Evolutionary conservation across 2,888 invertebrate species (phyloP).

Genomic region (Meloe dianella): DNA sequence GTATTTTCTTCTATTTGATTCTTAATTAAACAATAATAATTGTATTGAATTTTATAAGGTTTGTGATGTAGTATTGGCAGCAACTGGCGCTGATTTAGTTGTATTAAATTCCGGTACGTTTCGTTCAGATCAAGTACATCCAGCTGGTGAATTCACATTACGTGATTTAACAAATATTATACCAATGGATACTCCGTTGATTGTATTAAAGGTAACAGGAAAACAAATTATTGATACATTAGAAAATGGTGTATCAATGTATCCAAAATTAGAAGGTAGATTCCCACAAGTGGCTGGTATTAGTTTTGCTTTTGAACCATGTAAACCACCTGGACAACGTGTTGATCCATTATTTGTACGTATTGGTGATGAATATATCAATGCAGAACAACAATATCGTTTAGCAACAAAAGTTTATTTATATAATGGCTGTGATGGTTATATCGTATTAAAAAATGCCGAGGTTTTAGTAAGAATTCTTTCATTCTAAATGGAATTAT

Average conservation of each 20-base stretch:
- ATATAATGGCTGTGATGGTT: slow-evolving; percentile 84
- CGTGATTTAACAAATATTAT: slow-evolving; percentile 83
- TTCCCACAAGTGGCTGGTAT: slow-evolving; percentile 87
- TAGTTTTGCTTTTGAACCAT: slow-evolving; percentile 77
- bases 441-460: slow-evolving; percentile 76
- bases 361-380: slow-evolving; percentile 85
- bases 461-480: slow-evolving; percentile 70
- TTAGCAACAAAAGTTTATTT: slow-evolving; percentile 85
- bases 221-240: slow-evolving; percentile 71
- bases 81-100: slow-evolving; percentile 85
- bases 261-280: slow-evolving; percentile 85
- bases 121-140: slow-evolving; percentile 79
- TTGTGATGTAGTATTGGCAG: slow-evolving; percentile 81
- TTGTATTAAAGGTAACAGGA: slow-evolving; percentile 78
- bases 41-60: slow-evolving; percentile 51
- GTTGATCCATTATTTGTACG: slow-evolving; percentile 76
- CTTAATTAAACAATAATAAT: slow-evolving; percentile 14
- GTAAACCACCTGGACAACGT: slow-evolving; percentile 71
- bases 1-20: slow-evolving; percentile 43
- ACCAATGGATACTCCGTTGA: slow-evolving; percentile 84
- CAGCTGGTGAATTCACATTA: slow-evolving; percentile 83
- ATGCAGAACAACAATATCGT: slow-evolving; percentile 73
- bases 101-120: slow-evolving; percentile 88
- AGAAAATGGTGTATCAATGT: slow-evolving; percentile 85
- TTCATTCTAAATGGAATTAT: slow-evolving; percentile 4